phyloP scores from a whole-genome alignment of 2,888 invertebrate species.

The Leptopilina drosophilae region DNA sequence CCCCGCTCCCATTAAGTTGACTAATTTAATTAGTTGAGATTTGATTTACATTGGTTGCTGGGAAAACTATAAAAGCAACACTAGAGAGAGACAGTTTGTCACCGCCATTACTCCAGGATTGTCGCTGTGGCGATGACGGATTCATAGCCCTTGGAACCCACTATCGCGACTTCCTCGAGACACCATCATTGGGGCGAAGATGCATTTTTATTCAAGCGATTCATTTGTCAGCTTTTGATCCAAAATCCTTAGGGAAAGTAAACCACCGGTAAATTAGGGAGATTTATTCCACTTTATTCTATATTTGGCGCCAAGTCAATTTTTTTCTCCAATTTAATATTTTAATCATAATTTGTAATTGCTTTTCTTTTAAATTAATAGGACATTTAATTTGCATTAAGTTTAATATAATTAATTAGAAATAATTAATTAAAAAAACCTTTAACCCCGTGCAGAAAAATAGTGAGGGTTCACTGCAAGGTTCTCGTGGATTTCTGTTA shows the following conservation, averaged over 20 bases:
- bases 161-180: slow-evolving; percentile 53
- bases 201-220: slow-evolving; percentile 61
- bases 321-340: neutral
- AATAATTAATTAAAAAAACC: too few species aligned
- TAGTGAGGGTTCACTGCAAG: too few species aligned
- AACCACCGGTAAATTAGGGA: slow-evolving; percentile 67
- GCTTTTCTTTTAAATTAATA: neutral
- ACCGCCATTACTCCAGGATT: slow-evolving; percentile 54
- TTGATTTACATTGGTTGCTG: slow-evolving; percentile 14
- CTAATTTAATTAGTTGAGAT: slow-evolving; percentile 1
- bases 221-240: slow-evolving; percentile 73
- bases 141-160: slow-evolving; percentile 70
- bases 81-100: slow-evolving; percentile 26
- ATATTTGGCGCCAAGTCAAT: slow-evolving; percentile 24
- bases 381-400: too few species aligned
- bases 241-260: slow-evolving; percentile 45
- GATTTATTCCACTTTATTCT: slow-evolving; percentile 61
- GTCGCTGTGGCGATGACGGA: slow-evolving; percentile 70
- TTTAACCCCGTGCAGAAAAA: too few species aligned
- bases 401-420: too few species aligned
- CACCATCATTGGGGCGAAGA: slow-evolving; percentile 46
- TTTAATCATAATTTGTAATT: neutral
- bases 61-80: slow-evolving; percentile 68
- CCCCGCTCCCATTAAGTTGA: neutral
- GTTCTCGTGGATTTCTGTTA: too few species aligned